Evolutionary conservation across 2,113 vertebrate species (phyloP).

Genomic region (Euleptes europaea): DNA sequence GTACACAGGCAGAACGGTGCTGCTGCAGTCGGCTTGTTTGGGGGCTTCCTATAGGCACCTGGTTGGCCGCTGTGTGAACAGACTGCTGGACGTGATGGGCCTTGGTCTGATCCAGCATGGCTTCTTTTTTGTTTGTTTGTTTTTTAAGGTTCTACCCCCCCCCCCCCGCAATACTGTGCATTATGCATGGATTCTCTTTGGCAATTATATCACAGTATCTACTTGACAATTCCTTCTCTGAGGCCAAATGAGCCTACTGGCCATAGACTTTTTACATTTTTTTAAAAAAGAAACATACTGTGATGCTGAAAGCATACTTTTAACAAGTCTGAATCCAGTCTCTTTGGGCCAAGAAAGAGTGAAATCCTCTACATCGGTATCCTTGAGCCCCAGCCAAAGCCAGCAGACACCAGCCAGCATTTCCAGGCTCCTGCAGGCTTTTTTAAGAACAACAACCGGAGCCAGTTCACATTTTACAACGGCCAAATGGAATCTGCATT

Average conservation of each 20-base stretch:
- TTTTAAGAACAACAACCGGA: neutral
- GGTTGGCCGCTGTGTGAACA: too few relatives aligned
- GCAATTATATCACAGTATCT: too few relatives aligned
- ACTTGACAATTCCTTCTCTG: neutral
- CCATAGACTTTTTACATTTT: neutral
- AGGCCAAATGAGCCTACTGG: neutral
- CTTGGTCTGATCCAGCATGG: too few relatives aligned
- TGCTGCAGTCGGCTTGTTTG: too few relatives aligned
- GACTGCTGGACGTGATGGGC: too few relatives aligned
- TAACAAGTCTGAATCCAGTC: too few relatives aligned
- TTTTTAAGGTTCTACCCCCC: too few relatives aligned
- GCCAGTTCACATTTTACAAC: neutral
- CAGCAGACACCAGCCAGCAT: neutral
- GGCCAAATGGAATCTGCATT: neutral
- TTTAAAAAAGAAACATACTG: neutral
- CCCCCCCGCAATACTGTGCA: too few relatives aligned
- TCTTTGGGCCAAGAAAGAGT: neutral
- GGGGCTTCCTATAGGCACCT: too few relatives aligned
- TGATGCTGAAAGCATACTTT: neutral
- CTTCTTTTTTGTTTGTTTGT: too few relatives aligned
- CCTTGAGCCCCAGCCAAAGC: neutral
- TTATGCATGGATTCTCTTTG: too few relatives aligned
- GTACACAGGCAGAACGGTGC: too few relatives aligned
- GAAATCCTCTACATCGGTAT: neutral
- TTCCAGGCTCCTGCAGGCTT: neutral